Evolutionary conservation across 2,888 invertebrate species (phyloP).

Genomic region (Ormia ochracea): DNA sequence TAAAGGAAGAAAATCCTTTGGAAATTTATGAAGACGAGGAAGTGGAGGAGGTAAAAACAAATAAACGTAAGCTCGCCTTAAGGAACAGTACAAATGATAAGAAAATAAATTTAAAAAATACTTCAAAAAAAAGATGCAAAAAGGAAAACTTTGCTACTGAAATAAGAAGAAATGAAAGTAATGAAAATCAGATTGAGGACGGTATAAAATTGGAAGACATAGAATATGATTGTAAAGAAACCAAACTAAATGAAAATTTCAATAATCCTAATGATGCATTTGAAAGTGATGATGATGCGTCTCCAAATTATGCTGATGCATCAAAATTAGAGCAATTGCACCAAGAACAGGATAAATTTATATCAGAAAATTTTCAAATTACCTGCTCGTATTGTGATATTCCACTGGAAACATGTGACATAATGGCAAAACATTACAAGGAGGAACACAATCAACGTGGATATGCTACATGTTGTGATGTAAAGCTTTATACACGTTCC

Average conservation of each 20-base stretch:
- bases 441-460: conserved; percentile 67
- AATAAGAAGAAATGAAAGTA: not conserved
- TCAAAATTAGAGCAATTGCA: conserved; percentile 12
- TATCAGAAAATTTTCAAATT: conserved; percentile 54
- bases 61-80: too few relatives aligned
- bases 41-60: not conserved
- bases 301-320: not conserved
- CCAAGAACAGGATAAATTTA: conserved; percentile 46
- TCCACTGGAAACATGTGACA: conserved; percentile 39
- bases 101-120: not conserved
- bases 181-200: not conserved
- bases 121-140: not conserved
- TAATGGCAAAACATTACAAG: conserved; percentile 47
- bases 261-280: not conserved
- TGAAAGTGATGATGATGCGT: conserved; percentile 7
- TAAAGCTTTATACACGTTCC: conserved; percentile 72
- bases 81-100: not conserved
- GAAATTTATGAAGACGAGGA: not conserved
- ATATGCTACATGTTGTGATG: conserved; percentile 72
- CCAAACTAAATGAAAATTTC: not conserved
- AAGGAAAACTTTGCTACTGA: not conserved
- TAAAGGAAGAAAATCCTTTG: not conserved
- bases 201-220: not conserved
- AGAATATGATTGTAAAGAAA: not conserved
- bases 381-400: conserved; percentile 47